Conservation (phyloP, 2,888 invertebrate genomes). For the Andrena trimmerana region DNA sequence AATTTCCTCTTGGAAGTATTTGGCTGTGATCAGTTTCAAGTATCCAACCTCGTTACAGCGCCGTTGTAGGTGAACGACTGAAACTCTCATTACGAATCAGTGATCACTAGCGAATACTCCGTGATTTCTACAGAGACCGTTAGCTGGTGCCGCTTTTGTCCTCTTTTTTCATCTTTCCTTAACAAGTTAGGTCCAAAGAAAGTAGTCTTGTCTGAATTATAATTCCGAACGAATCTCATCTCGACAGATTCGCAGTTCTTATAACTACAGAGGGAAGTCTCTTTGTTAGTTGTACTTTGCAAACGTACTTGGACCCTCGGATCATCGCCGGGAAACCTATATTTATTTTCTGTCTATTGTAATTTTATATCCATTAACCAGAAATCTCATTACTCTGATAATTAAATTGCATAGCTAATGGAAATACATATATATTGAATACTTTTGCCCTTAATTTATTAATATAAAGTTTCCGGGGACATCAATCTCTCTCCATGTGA, state of each 20-base stretch:
- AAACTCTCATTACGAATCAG: slow-evolving; percentile 40
- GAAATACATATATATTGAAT: too few relatives aligned
- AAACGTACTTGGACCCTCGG: background rate
- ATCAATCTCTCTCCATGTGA: too few relatives aligned
- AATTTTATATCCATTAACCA: background rate
- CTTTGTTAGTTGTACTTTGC: slow-evolving; percentile 11
- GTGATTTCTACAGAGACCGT: background rate
- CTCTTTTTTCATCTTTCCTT: slow-evolving; percentile 5
- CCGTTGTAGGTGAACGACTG: slow-evolving; percentile 24
- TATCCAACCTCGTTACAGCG: slow-evolving; percentile 17
- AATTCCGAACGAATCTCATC: slow-evolving; percentile 20
- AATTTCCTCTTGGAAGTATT: slow-evolving; percentile 25
- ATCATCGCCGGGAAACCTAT: too few relatives aligned
- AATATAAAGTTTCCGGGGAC: too few relatives aligned
- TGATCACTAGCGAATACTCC: slow-evolving; percentile 11
- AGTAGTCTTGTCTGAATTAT: slow-evolving; percentile 32
- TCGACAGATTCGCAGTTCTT: background rate
- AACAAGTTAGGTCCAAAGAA: slow-evolving; percentile 11
- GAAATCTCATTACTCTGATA: background rate
- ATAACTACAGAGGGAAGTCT: background rate
- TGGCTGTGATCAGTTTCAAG: slow-evolving; percentile 23
- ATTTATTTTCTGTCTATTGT: background rate
- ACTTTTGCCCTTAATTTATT: too few relatives aligned
- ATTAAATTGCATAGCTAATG: too few relatives aligned
- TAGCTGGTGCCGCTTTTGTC: background rate